Base-by-base conservation (phyloP, 2,888 invertebrate species). In the Nyleta sp. region DNA sequence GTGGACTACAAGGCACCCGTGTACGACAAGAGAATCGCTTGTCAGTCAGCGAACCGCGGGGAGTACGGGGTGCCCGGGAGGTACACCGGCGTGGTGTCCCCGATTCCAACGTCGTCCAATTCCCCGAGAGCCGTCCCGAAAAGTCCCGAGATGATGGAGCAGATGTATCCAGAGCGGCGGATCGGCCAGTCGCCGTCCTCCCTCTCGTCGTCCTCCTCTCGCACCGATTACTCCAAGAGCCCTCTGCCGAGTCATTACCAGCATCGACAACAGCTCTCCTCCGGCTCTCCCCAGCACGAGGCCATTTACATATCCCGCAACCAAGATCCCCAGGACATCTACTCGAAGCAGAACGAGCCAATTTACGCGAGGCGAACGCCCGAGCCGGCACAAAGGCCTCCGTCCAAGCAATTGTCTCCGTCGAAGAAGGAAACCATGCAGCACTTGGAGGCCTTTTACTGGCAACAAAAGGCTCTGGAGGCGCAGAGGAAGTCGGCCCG, bases 391-490 rank as follows among this genome's bases (percentile, higher is more conserved):
- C 73, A 76, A 40, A 52, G 55, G 28, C 17, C 62, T 7, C 44
- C 57, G 2, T 53, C 62, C 48, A 80, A 81, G 35, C 84, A 82
- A 57, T 33, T 83, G 28, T 89, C 89, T 2, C 89, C 89, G 4
- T 85, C 88, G 2, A 90, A 88, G 17, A 82, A 81, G 13, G 84
- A 89, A 70, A 90, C 87, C 2, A 84, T 89, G 75, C 89, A 90
- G 44, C 85, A 88, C 18, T 72, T 90, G 15, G 88, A 90, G 24
- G 89, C 88, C 0, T 89, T 87, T 71, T 90, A 90, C 53, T 89
- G 89, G 89, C 88, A 89, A 53, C 90, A 90, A 40, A 89, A 89
- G 22, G 89, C 89, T 2, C 57, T 89, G 10, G 89, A 89, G 22
- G 85, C 86, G 0, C 87, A 84, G 10, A 80, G 85, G 35, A 87